phyloP scores from a whole-genome alignment of 2,888 invertebrate genomes.

The Drosophila gaucha region DNA sequence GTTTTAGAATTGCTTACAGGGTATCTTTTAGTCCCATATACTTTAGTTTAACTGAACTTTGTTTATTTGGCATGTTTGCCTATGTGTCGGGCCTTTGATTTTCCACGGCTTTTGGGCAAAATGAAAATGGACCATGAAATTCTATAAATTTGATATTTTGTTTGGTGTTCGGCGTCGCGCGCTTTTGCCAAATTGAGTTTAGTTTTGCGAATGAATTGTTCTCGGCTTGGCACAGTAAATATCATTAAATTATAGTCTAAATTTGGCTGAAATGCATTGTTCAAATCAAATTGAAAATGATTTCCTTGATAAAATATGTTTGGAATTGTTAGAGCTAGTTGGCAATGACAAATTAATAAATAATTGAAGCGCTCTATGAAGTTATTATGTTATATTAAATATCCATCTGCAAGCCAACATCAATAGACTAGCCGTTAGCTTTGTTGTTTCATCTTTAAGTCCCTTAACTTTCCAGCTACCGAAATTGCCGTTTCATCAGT shows the following conservation, averaged over 20 bases:
- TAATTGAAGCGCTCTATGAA: not conserved
- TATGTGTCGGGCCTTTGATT: constrained; percentile 53
- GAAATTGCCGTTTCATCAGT: constrained; percentile 6
- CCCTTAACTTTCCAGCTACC: constrained; percentile 1
- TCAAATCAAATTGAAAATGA: constrained; percentile 3
- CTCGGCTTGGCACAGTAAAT: constrained; percentile 25
- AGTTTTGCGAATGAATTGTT: constrained; percentile 36
- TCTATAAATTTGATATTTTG: constrained; percentile 73
- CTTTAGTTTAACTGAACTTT: not conserved
- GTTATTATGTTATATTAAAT: too few relatives aligned
- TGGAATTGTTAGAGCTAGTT: not conserved
- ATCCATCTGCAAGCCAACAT: too few relatives aligned
- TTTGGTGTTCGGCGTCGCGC: constrained; percentile 42
- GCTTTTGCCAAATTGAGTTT: constrained; percentile 67
- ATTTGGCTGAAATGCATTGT: constrained; percentile 25
- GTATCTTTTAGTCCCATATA: not conserved
- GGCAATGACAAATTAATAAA: not conserved
- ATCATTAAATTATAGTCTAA: constrained; percentile 35
- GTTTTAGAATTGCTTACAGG: not conserved
- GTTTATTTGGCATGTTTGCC: constrained; percentile 31
- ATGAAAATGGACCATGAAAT: constrained; percentile 51
- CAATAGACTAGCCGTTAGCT: too few relatives aligned
- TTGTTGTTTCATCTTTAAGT: too few relatives aligned
- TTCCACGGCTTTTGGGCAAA: constrained; percentile 25
- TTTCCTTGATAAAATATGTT: not conserved